Base-by-base conservation (phyloP, 2,888 invertebrate genomes). In the Amphipoea lucens region DNA sequence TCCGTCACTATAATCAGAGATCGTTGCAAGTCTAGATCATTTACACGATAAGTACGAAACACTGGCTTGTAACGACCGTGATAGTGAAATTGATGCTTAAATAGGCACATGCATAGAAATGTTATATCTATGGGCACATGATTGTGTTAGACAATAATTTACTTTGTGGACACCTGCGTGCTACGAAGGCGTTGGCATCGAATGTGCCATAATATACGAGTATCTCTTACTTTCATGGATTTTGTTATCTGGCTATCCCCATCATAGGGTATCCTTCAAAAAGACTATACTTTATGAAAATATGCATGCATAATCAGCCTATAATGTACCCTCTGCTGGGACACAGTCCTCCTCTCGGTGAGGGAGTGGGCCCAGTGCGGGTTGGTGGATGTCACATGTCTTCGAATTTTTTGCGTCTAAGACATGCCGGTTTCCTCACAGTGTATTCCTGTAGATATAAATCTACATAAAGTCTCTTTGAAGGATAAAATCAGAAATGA, bases 1-100 rank as follows among this genome's bases (percentile, higher is more conserved):
- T 54, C 23, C 45, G 51, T 54, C 54, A 54, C 54, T 79, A 45
- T 84, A 84, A 81, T 79, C 84, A 71, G 51, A 66, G 40, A 65
- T 36, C 20, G 78, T 51, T 69, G 29, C 40, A 54, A 63, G 29
- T 76, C 48, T 68, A 65, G 57, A 81, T 78, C 42, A 65, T 83
- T 42, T 42, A 40, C 66, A 78, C 6, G 79, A 70, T 78, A 62
- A 42, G 36, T n/a, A 51, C 20, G 1, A 42, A 76, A 60, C 20
- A 60, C n/a, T 79, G 12, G 51, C 0, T 62, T 62, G 0, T 51
- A 70, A 66, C 20, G 11, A 65, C 29, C 36, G 12, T 54, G 60
- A 62, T 67, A 78, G 66, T 54, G 66, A 81, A 84, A 78, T 84
- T 51, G 11, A 62, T 54, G 42, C 36, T 77, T 42, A 66, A 57